Evolutionary conservation across 2,888 invertebrate genomes (phyloP), one percentile per base, ranked within the genome.

Genomic region (Epinotia brunnichana): DNA sequence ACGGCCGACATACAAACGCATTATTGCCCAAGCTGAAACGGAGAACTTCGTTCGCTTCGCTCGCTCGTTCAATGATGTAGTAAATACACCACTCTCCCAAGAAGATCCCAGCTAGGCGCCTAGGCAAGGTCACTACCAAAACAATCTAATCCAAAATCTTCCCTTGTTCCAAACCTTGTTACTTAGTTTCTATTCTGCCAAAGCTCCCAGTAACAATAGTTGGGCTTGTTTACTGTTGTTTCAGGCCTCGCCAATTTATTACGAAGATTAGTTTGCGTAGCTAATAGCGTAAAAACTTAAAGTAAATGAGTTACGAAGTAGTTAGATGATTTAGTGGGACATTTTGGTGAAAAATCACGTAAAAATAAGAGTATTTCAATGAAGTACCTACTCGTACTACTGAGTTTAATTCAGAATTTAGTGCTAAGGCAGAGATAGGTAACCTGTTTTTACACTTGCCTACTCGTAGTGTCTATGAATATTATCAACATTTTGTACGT

Each of bases 221-320:
- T 61, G 5, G 35, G 7, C 29, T 68, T 41, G 54, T 69, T 62
- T 60, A 53, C 24, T 62, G 62, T 62, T 69, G 41, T 56, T 64
- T 44, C 19, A 21, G 53, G 17, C 29, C 24, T 11, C 19, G 4
- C 48, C n/a, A 41, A 70, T 62, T 62, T 56, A 56, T 62, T 56
- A 62, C 19, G n/a, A 56, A 62, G 48, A 70, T 70, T 69, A 54
- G 54, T 69, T 69, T 56, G 24, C 54, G 24, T 44, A 62, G 62
- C 15, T 70, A 70, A 70, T 70, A 13, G 69, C 15, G 56, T 62
- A 62, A 70, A 66, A 70, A 62, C 61, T 54, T 62, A 56, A 39
- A 56, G 69, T 69, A 39, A 69, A 69, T 54, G 62, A 62, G 35
- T 59, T 68, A 54, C 24, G 11, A 61, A 61, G 39, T 41, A 60